A percentile compares a stretch with the other conserved stretches of the same genome.
These are phyloP conservation scores for Gallinago jamesoni DNA, from an alignment of 2,113 vertebrate species.

Conservation along the genomic window DNA sequence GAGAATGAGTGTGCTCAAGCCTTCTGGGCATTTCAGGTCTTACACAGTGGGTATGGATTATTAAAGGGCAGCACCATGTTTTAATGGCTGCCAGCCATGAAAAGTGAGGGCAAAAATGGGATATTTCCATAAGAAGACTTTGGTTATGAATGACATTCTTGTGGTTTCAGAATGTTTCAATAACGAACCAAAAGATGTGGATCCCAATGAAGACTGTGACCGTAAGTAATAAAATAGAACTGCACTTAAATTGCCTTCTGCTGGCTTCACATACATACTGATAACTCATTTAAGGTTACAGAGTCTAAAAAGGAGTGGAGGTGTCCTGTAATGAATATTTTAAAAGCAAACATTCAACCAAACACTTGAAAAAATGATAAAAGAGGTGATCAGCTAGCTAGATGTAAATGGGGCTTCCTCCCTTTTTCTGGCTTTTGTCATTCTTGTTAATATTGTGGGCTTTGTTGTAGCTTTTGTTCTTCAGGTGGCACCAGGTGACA, in stretches of 20 bases:
- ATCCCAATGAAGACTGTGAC: slow-evolving; percentile 82
- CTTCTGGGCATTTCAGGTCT: not conserved
- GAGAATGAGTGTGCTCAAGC: not conserved
- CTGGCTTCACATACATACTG: not conserved
- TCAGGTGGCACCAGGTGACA: not conserved
- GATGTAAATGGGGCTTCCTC: not conserved
- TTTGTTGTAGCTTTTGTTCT: not conserved
- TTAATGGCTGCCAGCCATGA: not conserved
- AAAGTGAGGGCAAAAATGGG: not conserved
- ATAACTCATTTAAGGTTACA: not conserved
- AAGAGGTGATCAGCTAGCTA: not conserved
- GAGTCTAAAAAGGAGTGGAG: not conserved
- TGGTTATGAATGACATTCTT: not conserved
- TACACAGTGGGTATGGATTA: not conserved
- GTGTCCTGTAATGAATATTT: not conserved
- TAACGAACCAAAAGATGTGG: slow-evolving; percentile 85
- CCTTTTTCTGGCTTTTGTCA: not conserved
- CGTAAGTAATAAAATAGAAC: slow-evolving; percentile 73
- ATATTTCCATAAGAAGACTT: not conserved
- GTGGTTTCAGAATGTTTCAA: slow-evolving; percentile 85
- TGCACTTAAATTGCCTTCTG: not conserved
- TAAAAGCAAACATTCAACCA: not conserved
- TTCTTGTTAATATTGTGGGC: not conserved
- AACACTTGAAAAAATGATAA: not conserved
- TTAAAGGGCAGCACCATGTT: not conserved